phyloP scores from a whole-genome alignment of 1,140 invertebrate genomes.

The Calliopsis andreniformis region DNA sequence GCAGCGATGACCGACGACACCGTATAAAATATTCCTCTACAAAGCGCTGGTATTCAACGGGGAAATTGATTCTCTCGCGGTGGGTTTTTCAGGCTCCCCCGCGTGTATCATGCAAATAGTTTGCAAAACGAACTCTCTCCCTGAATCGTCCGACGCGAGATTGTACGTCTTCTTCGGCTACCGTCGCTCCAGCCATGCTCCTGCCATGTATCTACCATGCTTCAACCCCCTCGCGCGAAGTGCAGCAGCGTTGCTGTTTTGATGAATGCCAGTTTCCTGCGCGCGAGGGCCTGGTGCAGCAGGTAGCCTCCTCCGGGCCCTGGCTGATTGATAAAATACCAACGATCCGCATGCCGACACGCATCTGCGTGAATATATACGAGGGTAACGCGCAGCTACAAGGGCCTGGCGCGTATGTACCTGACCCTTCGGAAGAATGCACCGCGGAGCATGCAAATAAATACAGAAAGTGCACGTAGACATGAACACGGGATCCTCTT shows the following conservation, averaged over 20 bases:
- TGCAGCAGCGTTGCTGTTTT: constrained; percentile 59
- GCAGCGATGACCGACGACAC: neutral
- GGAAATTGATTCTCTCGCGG: neutral
- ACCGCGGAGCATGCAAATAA: neutral
- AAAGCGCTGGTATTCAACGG: neutral
- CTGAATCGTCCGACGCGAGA: neutral
- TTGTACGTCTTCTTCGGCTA: neutral
- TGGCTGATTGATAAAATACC: constrained; percentile 66
- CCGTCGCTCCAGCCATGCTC: neutral
- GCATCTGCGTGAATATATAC: constrained; percentile 21
- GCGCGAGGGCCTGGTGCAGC: constrained; percentile 3
- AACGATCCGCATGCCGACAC: constrained; percentile 50
- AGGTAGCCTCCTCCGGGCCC: constrained; percentile 38
- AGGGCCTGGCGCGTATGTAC: neutral
- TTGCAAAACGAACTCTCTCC: neutral
- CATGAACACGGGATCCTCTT: constrained; percentile 23
- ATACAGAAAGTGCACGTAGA: constrained; percentile 5
- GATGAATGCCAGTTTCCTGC: constrained; percentile 62
- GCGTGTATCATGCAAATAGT: neutral
- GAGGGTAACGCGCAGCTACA: neutral
- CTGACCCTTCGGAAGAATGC: constrained; percentile 1
- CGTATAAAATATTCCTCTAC: neutral
- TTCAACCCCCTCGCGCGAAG: neutral
- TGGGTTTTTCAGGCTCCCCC: neutral
- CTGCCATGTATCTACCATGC: too few species aligned